Evolutionary conservation across 2,797 vertebrate genomes (phyloP).

Genomic region (Coendou prehensilis): DNA sequence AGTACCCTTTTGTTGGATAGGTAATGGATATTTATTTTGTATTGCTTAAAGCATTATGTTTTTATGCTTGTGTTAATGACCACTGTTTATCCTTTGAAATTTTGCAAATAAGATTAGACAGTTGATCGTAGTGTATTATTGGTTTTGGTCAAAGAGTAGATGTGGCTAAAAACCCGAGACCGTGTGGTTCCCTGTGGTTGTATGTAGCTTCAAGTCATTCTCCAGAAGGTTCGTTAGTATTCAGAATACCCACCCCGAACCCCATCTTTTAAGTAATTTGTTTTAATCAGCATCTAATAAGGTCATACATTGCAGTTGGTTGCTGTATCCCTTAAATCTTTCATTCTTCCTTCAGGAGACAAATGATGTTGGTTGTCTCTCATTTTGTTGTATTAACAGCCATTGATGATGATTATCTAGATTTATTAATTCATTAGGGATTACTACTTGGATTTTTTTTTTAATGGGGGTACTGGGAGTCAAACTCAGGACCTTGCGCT

Average conservation of each 20-base stretch:
- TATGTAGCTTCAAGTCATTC: constrained; percentile 40
- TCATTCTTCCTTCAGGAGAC: neutral
- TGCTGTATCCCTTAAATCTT: neutral
- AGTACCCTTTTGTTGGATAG: neutral
- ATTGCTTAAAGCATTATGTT: neutral
- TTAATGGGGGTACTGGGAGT: too few species aligned
- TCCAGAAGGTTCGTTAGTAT: constrained; percentile 26
- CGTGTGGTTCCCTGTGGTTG: constrained; percentile 33
- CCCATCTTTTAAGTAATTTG: neutral
- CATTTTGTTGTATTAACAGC: constrained; percentile 44
- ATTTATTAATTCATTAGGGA: neutral
- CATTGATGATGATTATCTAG: neutral
- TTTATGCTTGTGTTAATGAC: constrained; percentile 15
- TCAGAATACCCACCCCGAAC: neutral
- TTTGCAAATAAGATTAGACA: constrained; percentile 16
- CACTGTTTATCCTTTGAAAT: constrained; percentile 63
- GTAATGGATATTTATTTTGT: neutral
- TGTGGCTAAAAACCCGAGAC: neutral
- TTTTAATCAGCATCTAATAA: constrained; percentile 40
- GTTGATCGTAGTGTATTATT: neutral
- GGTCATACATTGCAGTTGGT: neutral
- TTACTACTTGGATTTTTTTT: constrained; percentile 26
- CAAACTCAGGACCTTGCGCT: too few species aligned
- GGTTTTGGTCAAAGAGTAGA: constrained; percentile 32
- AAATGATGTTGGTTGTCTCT: constrained; percentile 29